Base-by-base conservation (phyloP, 1,140 invertebrate species). In the Hermatobates lingyangjiaoensis region DNA sequence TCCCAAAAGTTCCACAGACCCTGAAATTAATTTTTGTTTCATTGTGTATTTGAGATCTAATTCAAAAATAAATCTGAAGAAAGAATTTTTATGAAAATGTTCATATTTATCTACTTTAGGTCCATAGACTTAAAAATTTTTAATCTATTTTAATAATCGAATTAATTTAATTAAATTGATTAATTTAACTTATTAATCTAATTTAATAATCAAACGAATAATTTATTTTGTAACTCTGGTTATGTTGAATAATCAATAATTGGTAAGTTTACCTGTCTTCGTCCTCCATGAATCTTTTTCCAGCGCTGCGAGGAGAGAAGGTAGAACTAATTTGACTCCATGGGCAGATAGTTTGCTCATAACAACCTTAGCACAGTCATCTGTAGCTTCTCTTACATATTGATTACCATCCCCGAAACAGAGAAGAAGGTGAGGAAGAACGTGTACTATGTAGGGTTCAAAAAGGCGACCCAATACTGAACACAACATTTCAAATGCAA, bases 271-370 rank as follows among this genome's bases (percentile, higher is more conserved):
- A 83, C 87, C 90, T 38, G 89, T 88, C 71, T 99, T 98, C 1
- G 95, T 98, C 62, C 96, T 72, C 96, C 96, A 99, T 1, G 91
- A 93, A 70, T 98, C 94, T 66, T 97, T 89, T 64, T 98, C 87
- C 34, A 98, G 69, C 45, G 91, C 94, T 56, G 83, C 81, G 30
- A 98, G 69, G 46, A 98, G 73, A 59, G 91, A 87, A 2, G 83
- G 83, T n/a, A 62, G 53, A 23, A 98, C 87, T 2, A 98, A 72
- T 69, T 98, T 98, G 5, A 98, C 94, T 39, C 95, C 95, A 70
- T 96, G 91, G 52, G 87, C 88, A 38, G 87, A 92, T 21, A 99
- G 69, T 67, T 92, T 91, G 58, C 84, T 87, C 94, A 98, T 98
- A 48, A 98, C 88, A 44, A 92, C 86, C 65, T 85, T 85, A 18